Base-by-base conservation (phyloP, 2,888 invertebrate species). In the Brachyopa scutellaris region DNA sequence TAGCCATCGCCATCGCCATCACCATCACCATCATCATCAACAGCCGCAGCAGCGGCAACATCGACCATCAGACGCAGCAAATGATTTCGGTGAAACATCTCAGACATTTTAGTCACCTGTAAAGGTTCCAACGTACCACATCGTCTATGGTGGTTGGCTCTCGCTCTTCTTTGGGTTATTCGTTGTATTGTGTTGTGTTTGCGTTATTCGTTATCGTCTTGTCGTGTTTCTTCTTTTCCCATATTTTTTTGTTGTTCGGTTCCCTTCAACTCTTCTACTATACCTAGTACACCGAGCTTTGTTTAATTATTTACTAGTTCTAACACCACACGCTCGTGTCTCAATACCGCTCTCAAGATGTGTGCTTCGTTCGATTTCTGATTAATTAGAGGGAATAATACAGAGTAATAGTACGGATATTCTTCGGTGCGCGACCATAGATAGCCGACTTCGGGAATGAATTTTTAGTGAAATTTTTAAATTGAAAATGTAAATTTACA, bases 81-180 rank as follows among this genome's bases (percentile, higher is more conserved):
- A 76, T 80, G 69, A 76, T 70, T 80, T 59, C 76, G 76, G 31
- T 59, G 69, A 62, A 76, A 51, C 38, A 70, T 77, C 70, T 70
- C 76, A 38, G 47, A 82, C 74, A 51, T 84, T 85, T 87, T 87
- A 87, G 87, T 87, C 87, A 87, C 87, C 86, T 88, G 87, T 86
- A 82, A 85, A 85, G 87, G 87, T 85, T 86, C 86, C 85, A 88
- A 85, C 88, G 88, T 85, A 86, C 85, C 88, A 86, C 86, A 88
- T 85, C 87, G 86, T 84, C 61, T 33, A 82, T 77, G 77, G 77
- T 82, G 77, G 77, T 77, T 77, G 77, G 77, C 77, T 77, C 70
- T 70, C 59, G 77, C 82, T 82, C 64, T 64, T 33, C 64, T 82
- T 82, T 82, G 82, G 67, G 72, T 82, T 73, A 67, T 82, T 82